Evolutionary conservation across 2,797 vertebrate genomes (phyloP), one percentile per base, ranked within the genome.

Genomic region (Poeciliopsis gracilis): DNA sequence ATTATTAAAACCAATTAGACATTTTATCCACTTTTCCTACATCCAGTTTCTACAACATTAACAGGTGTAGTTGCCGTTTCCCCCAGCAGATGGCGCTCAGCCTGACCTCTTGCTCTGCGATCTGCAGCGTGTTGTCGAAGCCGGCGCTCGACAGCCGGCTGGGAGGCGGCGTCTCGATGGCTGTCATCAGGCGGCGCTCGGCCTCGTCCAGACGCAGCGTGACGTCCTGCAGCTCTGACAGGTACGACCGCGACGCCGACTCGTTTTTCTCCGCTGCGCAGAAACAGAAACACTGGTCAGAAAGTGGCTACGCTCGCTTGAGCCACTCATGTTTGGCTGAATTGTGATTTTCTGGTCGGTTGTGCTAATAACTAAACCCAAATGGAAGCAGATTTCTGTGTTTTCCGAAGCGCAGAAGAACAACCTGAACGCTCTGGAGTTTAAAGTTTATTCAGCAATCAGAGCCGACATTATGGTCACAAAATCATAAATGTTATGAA

Each of bases 261-360:
- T 99, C 98, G 3, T 99, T 97, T 91, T 98, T 99, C 91, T 99
- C 98, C 88, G 96, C 98, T 99, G 79, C 1, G 80, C 71, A 33
- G 41, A 73, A 9, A 53, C 7, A 1, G 74, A 11, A 76, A 8
- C n/a, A 20, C 5, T 20, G 28, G 8, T 55, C 36, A 46, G 0
- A 63, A 0, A 53, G 38, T 13, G 7, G 49, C 49, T 8, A 9
- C 49, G 20, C 49, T 51, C 49, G 23, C 49, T 25, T 20, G 18
- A 51, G 8, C 18, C 20, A 20, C 47, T 49, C 47, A 18, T 0
- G 18, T 51, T 8, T 23, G 6, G 49, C 49, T 51, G 49, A 51
- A 51, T 23, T 23, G 2, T 53, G 49, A 53, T 53, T 53, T 53
- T 53, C 49, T 53, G 49, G 49, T 25, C 0, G 1, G 20, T 53